Base-by-base conservation (phyloP, 2,888 invertebrate species). In the Reticulitermes lucifugus region DNA sequence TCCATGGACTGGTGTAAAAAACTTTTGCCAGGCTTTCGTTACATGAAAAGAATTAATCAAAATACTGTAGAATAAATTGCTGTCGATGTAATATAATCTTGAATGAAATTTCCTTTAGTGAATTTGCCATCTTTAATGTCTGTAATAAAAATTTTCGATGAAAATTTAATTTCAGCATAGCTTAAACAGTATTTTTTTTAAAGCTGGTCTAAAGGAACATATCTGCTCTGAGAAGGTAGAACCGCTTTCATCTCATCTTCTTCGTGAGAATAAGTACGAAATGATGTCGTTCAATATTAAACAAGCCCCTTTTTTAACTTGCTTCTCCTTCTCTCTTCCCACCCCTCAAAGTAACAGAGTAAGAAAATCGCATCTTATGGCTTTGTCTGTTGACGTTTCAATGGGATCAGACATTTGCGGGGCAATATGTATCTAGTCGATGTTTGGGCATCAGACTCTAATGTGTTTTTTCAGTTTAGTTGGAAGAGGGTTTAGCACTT, bases 201-300 rank as follows among this genome's bases (percentile, higher is more conserved):
- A n/a, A 22, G 77, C n/a, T 9, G 46, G 46, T 46, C 21, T 4
- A 77, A n/a, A 46, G 46, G 10, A 65, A 10, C n/a, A 25, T 25
- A 25, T 12, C 18, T 22, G 35, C 73, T 41, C 29, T 21, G 21
- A 22, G 22, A 77, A 77, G 77, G 77, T 77, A 43, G 46, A 77
- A 77, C 46, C 46, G 35, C 43, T 21, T 71, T 77, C 21, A 18
- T 55, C 77, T 77, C 46, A 51, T 77, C 22, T 51, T 77, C 51
- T 46, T 43, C n/a, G 43, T n/a, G 77, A 77, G 77, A 77, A 77
- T 77, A 77, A 51, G 77, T 18, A 51, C 46, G 46, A 25, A 46
- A 51, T 77, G 77, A 77, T 77, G 77, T 77, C 77, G 77, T 77
- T 77, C 77, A 77, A 77, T 77, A 77, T 77, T 77, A 77, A 77